Evolutionary conservation across 2,888 invertebrate genomes (phyloP), one percentile per base, ranked within the genome.

Genomic region (Plagodis pulveraria): DNA sequence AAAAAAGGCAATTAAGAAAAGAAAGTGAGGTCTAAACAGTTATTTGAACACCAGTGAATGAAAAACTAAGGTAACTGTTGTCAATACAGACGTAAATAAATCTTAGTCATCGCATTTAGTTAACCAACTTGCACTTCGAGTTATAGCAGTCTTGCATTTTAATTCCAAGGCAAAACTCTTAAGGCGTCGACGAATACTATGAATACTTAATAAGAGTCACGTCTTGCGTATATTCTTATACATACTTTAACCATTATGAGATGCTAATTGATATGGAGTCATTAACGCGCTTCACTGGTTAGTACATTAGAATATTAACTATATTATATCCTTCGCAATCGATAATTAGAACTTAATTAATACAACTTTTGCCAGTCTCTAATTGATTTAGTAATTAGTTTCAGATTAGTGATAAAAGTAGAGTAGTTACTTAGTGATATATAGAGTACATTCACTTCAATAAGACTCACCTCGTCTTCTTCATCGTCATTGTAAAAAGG

Each of bases 401-500:
- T 22, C 22, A 22, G 2, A 22, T 22, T 22, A 22, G 22, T 22
- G 22, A 22, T 4, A 22, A 22, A 22, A 22, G 22, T 22, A 22
- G 22, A 22, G 22, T 22, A 36, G 36, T 1, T 36, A 36, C 6
- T 36, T 6, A 36, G 9, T 36, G 5, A 36, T 36, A 7, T 7
- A 36, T 36, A 8, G 9, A 9, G 7, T 36, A 36, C 9, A 40
- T 40, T 40, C 5, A 40, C 8, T 10, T 12, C 33, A 7, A 50
- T 42, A 33, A 58, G 52, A 66, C 93, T 85, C 65, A 93, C 93
- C 86, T 92, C 93, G 65, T 94, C 94, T 61, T 93, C 93, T 63
- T 93, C 93, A 52, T 94, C 94, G 53, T 94, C 94, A 55, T 92
- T 93, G 71, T 89, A 92, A 69, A 80, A 93, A 4, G 92, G 91